Conservation (phyloP, 2,797 vertebrate species). For the Pelochelys cantorii region DNA sequence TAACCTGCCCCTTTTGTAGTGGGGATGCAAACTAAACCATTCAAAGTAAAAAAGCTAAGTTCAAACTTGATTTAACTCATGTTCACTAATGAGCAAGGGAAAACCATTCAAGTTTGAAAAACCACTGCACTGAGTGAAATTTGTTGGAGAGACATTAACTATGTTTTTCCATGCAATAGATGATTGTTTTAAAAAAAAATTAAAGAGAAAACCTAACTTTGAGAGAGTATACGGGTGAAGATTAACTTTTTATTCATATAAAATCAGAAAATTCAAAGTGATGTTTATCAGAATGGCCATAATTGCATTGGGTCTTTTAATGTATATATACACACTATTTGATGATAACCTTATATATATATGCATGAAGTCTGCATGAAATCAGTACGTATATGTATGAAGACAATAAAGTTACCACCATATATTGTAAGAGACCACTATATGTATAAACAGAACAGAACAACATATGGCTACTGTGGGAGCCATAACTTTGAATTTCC, state of each 20-base stretch:
- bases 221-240: not conserved
- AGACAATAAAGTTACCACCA: not conserved
- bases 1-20: not conserved
- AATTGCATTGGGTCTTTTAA: not conserved
- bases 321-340: not conserved
- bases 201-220: not conserved
- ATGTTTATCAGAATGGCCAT: not conserved
- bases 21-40: not conserved
- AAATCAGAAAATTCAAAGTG: not conserved
- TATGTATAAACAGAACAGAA: not conserved
- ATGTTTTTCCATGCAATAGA: not conserved
- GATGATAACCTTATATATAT: not conserved
- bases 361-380: not conserved
- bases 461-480: fast-evolving
- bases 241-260: not conserved
- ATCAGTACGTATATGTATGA: not conserved
- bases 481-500: not conserved
- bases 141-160: not conserved
- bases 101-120: not conserved
- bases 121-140: not conserved
- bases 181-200: not conserved
- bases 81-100: not conserved
- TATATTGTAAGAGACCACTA: not conserved
- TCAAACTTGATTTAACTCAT: not conserved
- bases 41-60: not conserved